Evolutionary conservation across 2,113 vertebrate genomes (phyloP).

Genomic region (Rousettus leschenaultii): DNA sequence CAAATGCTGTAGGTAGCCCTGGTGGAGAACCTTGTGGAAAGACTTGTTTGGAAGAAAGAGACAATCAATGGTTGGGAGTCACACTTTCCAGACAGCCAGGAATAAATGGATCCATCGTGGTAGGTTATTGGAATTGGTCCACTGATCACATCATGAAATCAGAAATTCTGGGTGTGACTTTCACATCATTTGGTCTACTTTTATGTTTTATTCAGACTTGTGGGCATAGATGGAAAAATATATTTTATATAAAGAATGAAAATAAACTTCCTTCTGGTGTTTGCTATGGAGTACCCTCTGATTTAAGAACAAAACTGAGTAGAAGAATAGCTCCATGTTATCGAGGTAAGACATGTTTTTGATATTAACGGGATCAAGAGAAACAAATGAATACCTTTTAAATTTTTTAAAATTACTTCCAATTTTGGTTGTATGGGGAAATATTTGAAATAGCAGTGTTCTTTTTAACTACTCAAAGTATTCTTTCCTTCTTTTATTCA

Average conservation of each 20-base stretch:
- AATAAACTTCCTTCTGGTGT: constrained; percentile 91
- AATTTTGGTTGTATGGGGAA: neutral
- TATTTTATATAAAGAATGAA: constrained; percentile 85
- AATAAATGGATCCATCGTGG: constrained; percentile 88
- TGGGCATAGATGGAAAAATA: constrained; percentile 97
- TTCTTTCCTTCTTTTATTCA: neutral
- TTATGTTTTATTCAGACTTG: constrained; percentile 84
- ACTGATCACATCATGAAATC: neutral
- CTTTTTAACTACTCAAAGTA: neutral
- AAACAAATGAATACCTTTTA: neutral
- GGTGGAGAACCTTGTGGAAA: constrained; percentile 86
- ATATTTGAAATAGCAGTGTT: neutral
- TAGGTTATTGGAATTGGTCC: constrained; percentile 78
- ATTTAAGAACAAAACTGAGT: constrained; percentile 82
- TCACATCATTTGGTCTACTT: neutral
- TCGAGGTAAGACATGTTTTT: constrained; percentile 83
- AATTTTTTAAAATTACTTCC: neutral
- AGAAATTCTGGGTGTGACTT: neutral
- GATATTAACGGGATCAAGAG: neutral
- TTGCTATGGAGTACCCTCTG: constrained; percentile 88
- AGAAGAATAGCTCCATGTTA: constrained; percentile 90
- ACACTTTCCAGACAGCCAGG: constrained; percentile 91
- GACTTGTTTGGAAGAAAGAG: constrained; percentile 90
- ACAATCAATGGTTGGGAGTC: constrained; percentile 97
- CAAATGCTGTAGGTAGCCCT: constrained; percentile 80